Evolutionary conservation across 2,113 vertebrate species (phyloP), one percentile per base, ranked within the genome.

Genomic region (Phainopepla nitens): DNA sequence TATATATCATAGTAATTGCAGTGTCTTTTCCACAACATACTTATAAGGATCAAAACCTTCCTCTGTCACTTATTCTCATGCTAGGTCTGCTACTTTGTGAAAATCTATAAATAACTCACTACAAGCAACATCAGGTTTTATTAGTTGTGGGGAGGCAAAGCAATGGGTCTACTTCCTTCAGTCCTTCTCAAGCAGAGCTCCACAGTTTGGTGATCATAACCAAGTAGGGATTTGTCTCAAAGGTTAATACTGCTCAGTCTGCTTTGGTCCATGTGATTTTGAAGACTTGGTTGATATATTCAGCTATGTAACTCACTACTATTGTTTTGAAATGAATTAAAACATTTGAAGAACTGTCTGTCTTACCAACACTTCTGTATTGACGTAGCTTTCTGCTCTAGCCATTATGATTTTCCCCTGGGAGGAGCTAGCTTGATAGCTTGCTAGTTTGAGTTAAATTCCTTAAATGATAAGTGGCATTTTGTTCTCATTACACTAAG

Each of bases 361-460:
- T 93, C 86, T 93, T 87, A 49, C 77, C 61, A 78, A 87, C 94
- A 87, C 80, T 49, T 87, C 41, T 45, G 44, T 61, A 84, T 86
- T 7, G 71, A 94, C 47, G 7, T 29, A 51, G 49, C 28, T 53
- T 42, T 77, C 64, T 87, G 80, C 76, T 89, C 4, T n/a, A 69
- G 87, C 65, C 73, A 84, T 82, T 83, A 87, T 0, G 0, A n/a
- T n/a, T 73, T 81, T 75, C 73, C 62, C 94, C 47, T 57, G 51
- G 65, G 92, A 97, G 83, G 68, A 82, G 80, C 91, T 71, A 78
- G 69, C 64, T 91, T 81, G 88, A 86, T 70, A 94, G 89, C 68
- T 92, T 62, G 83, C 89, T 93, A 80, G 84, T 95, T 93, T 96
- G 90, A 97, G 93, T 94, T 95, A 95, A 96, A 94, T 62, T 77